A percentile compares a stretch with the other conserved stretches of the same genome.
phyloP scores from a whole-genome alignment of 92 coral and sea anemone genomes.

The Epizoanthus illoricatus region DNA sequence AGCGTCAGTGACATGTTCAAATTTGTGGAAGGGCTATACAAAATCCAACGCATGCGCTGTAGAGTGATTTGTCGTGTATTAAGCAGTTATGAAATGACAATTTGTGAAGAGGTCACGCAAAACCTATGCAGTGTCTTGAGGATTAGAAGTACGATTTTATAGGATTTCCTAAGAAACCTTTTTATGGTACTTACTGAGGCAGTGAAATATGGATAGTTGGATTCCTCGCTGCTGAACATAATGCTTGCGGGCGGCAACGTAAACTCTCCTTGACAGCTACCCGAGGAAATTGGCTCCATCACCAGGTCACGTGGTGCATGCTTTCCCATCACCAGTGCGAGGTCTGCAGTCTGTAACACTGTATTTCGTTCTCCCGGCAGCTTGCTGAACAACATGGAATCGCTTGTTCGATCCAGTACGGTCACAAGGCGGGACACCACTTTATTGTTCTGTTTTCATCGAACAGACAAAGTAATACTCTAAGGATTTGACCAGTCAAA shows the following conservation, averaged over 20 bases:
- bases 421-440: constrained; percentile 13
- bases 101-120: not conserved
- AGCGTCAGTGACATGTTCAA: not conserved
- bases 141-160: too few relatives aligned
- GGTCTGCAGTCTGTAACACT: constrained; percentile 20
- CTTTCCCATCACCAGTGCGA: constrained; percentile 44
- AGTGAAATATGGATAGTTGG: constrained; percentile 9
- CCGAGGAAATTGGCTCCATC: constrained; percentile 9
- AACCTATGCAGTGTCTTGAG: not conserved
- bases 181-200: not conserved
- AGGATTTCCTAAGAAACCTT: not conserved
- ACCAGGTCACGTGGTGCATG: constrained; percentile 20
- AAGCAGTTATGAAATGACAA: too few relatives aligned
- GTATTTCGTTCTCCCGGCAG: constrained; percentile 48
- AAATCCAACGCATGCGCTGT: too few relatives aligned
- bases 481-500: too few relatives aligned
- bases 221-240: constrained; percentile 17
- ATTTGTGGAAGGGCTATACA: not conserved
- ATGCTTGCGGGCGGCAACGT: constrained; percentile 46
- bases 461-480: not conserved
- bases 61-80: too few relatives aligned
- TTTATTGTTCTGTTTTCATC: constrained; percentile 3
- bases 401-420: constrained; percentile 20
- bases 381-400: constrained; percentile 45
- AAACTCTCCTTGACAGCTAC: constrained; percentile 35